Evolutionary conservation across 1,140 invertebrate genomes (phyloP).

Genomic region (Amyelois transitella): DNA sequence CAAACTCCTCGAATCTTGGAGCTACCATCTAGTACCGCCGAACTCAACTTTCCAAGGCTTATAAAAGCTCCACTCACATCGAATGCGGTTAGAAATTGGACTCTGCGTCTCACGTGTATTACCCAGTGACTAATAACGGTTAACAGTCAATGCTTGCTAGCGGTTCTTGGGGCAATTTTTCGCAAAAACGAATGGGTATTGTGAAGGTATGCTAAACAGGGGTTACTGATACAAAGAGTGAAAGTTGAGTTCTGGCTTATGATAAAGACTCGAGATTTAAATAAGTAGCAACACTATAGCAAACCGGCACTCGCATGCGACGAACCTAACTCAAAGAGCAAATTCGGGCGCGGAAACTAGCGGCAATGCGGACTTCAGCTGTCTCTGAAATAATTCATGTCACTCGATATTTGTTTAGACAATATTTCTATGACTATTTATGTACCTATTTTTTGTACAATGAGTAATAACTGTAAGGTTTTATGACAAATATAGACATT

Average conservation of each 20-base stretch:
- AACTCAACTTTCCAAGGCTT: too few species aligned
- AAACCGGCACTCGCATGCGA: conserved; percentile 40
- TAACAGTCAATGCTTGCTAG: too few species aligned
- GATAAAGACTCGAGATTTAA: not conserved
- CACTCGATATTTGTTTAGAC: not conserved
- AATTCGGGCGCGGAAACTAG: conserved; percentile 44
- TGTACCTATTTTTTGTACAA: not conserved
- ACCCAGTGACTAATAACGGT: too few species aligned
- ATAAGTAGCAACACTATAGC: not conserved
- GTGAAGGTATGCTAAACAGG: too few species aligned
- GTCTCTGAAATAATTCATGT: conserved; percentile 39
- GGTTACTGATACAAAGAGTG: too few species aligned
- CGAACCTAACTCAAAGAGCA: conserved; percentile 66
- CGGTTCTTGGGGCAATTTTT: too few species aligned
- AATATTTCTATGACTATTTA: not conserved
- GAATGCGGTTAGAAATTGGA: too few species aligned
- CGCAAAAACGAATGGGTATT: too few species aligned
- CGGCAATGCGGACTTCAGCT: conserved; percentile 28
- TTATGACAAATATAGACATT: not conserved
- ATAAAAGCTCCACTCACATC: too few species aligned
- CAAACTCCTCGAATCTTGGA: not conserved
- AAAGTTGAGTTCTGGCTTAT: too few species aligned
- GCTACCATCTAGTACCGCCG: not conserved
- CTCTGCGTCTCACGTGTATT: too few species aligned
- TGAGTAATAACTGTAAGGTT: not conserved